Evolutionary conservation across 2,113 vertebrate species (phyloP).

Genomic region (Phylloscopus whistleri): DNA sequence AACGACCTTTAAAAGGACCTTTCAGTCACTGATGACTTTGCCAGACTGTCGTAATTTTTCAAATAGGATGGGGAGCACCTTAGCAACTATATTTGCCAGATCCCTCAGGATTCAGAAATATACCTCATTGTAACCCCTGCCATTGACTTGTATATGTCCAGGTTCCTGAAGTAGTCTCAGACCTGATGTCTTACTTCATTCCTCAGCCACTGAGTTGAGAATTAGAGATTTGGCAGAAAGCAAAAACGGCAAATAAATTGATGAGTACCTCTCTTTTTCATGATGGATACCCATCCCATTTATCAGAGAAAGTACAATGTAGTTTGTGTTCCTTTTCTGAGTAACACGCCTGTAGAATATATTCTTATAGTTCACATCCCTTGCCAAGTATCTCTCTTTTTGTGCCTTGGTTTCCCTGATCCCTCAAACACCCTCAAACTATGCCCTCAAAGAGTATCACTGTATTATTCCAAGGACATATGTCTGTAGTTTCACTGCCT

Average conservation of each 20-base stretch:
- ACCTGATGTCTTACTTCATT: neutral
- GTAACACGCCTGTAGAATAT: neutral
- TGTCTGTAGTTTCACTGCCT: neutral
- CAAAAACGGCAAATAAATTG: neutral
- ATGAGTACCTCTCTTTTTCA: neutral
- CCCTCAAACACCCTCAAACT: neutral
- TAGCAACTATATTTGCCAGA: neutral
- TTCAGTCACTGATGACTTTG: neutral
- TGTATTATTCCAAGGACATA: neutral
- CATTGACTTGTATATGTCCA: neutral
- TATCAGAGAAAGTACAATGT: neutral
- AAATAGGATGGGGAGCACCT: neutral
- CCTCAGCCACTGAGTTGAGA: neutral
- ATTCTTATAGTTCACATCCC: neutral
- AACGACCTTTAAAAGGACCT: neutral
- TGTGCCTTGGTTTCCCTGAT: neutral
- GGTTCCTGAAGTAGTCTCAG: neutral
- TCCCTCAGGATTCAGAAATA: neutral
- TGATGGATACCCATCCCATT: fast-evolving
- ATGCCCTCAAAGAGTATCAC: neutral
- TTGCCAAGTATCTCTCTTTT: neutral
- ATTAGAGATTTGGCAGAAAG: neutral
- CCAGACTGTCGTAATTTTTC: neutral
- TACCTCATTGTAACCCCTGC: fast-evolving
- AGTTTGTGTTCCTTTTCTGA: neutral